Conservation (phyloP, 2,113 vertebrate genomes). For the Scalopus aquaticus region DNA sequence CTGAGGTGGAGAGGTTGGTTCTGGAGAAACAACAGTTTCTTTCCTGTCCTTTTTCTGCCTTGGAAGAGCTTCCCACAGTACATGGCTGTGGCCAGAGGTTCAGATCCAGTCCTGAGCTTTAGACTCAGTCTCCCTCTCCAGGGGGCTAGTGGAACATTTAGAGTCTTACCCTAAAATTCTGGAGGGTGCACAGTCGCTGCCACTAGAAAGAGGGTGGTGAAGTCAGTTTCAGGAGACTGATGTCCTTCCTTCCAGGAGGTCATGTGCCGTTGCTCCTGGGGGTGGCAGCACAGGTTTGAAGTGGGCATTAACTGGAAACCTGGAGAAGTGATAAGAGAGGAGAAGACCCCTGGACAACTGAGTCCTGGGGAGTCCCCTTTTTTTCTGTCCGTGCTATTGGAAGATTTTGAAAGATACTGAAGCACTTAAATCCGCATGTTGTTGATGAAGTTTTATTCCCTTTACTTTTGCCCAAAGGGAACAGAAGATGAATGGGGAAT, state of each 20-base stretch:
- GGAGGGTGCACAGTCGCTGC: too few species aligned
- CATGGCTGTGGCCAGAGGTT: background rate
- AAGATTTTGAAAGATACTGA: background rate
- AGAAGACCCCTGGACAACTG: background rate
- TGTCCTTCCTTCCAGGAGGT: too few species aligned
- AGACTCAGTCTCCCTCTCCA: background rate
- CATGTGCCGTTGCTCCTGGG: background rate
- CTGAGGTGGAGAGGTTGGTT: background rate
- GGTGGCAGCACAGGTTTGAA: background rate
- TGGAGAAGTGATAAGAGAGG: background rate
- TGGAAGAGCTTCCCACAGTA: accelerated
- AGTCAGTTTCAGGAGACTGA: background rate
- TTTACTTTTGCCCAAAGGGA: background rate
- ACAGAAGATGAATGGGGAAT: background rate
- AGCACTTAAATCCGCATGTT: background rate
- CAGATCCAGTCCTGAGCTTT: background rate
- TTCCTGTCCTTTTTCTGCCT: background rate
- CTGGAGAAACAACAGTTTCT: background rate
- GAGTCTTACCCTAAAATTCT: background rate
- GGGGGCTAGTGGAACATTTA: background rate
- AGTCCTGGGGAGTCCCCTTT: too few species aligned
- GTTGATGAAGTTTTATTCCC: background rate
- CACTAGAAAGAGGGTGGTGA: background rate
- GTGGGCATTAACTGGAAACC: background rate
- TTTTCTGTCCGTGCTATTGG: background rate